phyloP scores from a whole-genome alignment of 1,140 invertebrate species.

The Archivesica marissinica region DNA sequence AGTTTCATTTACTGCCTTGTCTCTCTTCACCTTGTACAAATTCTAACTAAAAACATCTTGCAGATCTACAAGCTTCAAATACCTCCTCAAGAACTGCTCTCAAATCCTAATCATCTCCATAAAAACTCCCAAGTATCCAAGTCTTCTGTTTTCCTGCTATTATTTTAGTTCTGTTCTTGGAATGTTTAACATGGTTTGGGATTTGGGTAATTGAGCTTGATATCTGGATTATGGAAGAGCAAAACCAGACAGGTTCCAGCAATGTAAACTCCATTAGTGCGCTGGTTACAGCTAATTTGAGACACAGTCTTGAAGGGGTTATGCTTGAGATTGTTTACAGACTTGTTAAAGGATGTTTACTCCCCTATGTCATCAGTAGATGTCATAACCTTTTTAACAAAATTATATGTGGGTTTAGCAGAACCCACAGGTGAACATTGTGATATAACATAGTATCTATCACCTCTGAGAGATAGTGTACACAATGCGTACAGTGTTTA shows the following conservation, averaged over 20 bases:
- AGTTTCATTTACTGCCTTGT: no score
- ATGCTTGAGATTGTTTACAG: constrained; percentile 41
- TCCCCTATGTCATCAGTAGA: constrained; percentile 21
- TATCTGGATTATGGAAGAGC: constrained; percentile 39
- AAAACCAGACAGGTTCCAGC: constrained; percentile 41
- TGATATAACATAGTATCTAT: no score
- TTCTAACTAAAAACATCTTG: no score
- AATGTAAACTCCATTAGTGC: constrained; percentile 55
- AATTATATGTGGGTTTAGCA: constrained; percentile 18
- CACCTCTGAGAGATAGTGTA: no score
- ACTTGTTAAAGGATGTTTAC: constrained; percentile 51
- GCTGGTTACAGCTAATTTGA: constrained; percentile 55
- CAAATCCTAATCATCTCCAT: no score
- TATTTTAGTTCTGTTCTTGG: constrained; percentile 22
- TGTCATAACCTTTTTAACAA: constrained; percentile 59
- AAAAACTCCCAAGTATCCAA: no score
- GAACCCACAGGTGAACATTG: constrained; percentile 7
- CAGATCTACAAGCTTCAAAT: no score
- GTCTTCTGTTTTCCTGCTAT: constrained; percentile 7
- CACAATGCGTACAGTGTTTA: no score
- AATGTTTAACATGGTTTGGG: constrained; percentile 26
- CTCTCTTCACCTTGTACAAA: no score
- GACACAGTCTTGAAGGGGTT: constrained; percentile 21
- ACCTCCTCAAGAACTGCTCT: no score
- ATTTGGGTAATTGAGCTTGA: constrained; percentile 49